A percentile compares a stretch with the other conserved stretches of the same genome.
Conservation (phyloP, 1,140 invertebrate genomes). For the Sitophilus oryzae region DNA sequence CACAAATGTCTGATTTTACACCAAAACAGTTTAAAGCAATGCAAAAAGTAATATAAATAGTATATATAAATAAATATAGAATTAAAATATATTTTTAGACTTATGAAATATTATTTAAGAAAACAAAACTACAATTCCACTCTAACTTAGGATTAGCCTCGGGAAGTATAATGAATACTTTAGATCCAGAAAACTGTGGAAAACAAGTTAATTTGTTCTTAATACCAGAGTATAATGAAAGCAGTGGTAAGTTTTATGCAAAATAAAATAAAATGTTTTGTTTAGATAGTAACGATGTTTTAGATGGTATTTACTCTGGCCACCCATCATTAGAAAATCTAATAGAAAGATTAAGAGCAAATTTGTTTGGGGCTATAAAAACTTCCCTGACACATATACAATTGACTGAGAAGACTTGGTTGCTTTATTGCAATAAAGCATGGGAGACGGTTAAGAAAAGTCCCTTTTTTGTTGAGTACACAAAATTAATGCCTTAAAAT, state of each 20-base stretch:
- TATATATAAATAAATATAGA: slow-evolving; percentile 19
- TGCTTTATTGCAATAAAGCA: slow-evolving; percentile 72
- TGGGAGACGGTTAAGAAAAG: slow-evolving; percentile 81
- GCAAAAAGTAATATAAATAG: slow-evolving; percentile 51
- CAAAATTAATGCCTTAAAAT: slow-evolving; percentile 58
- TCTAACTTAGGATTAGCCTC: slow-evolving; percentile 61
- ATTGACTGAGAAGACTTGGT: slow-evolving; percentile 68
- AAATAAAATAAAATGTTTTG: neutral
- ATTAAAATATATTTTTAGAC: slow-evolving; percentile 46
- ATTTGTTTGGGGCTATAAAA: slow-evolving; percentile 61
- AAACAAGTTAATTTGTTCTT: slow-evolving; percentile 66
- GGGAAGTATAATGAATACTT: slow-evolving; percentile 50
- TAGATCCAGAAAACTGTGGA: slow-evolving; percentile 50
- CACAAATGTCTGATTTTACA: slow-evolving; percentile 62
- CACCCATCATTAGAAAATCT: slow-evolving; percentile 62
- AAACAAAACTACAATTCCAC: slow-evolving; percentile 63
- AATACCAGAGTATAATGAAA: slow-evolving; percentile 53
- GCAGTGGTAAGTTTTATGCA: slow-evolving; percentile 50
- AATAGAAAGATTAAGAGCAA: slow-evolving; percentile 58
- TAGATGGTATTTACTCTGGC: slow-evolving; percentile 50
- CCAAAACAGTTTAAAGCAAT: slow-evolving; percentile 58
- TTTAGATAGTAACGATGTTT: neutral
- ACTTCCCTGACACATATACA: slow-evolving; percentile 58
- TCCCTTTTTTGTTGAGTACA: slow-evolving; percentile 75
- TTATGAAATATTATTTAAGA: slow-evolving; percentile 60